Evolutionary conservation across 2,113 vertebrate species (phyloP), one percentile per base, ranked within the genome.

Genomic region (Clarias macrocephalus): DNA sequence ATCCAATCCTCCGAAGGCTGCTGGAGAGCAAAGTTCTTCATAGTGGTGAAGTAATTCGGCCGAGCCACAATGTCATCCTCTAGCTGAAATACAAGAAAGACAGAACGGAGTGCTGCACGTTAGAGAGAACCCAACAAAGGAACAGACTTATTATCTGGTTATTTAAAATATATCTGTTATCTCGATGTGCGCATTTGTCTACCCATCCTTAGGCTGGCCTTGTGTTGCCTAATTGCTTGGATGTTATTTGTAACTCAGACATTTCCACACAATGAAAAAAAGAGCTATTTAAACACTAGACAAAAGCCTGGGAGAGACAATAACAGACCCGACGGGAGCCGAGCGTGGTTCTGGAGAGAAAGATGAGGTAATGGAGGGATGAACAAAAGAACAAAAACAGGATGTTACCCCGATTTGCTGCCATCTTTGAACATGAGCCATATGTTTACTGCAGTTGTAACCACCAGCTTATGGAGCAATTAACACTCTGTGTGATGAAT

Each of bases 11-110:
- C 98, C 0, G 96, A 97, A 0, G 98, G 98, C 92, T 99, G 98
- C 95, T 99, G 98, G 85, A 99, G 93, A 3, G 98, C 98, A 72
- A 99, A 99, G 95, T 99, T 99, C 95, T 98, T 99, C 98, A 99
- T 99, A 54, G 98, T 99, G 94, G 97, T 99, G 94, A 99, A 96
- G 95, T 96, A 99, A 95, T 98, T 99, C 60, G 98, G 98, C 90
- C 98, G 98, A 88, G 98, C 98, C 23, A 99, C 96, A 3, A 99
- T 99, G 90, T 99, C 98, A 8, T 99, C 98, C 93, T 99, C 98
- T 90, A 99, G 93, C 98, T 99, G 94, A 84, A 66, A 56, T 48
- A 13, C 33, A 85, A 85, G 28, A 37, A 63, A 33, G 33, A 77
- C 68, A 85, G 19, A 88, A 37, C 5, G 9, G 11, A 37, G 65